Evolutionary conservation across 2,888 invertebrate genomes (phyloP).

Genomic region (Diloba caeruleocephala): DNA sequence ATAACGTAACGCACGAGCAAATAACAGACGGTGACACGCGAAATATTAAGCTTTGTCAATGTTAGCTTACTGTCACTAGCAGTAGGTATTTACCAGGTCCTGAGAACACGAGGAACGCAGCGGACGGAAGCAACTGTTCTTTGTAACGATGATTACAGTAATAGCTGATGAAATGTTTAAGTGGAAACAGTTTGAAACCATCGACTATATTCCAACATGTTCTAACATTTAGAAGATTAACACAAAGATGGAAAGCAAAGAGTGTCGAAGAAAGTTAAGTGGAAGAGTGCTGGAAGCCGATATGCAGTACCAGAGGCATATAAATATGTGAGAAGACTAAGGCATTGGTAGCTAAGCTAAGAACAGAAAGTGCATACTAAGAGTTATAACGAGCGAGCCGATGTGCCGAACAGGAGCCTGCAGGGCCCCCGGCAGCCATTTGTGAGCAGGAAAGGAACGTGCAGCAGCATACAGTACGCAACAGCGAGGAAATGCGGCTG

Average conservation of each 20-base stretch:
- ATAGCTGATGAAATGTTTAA: background rate
- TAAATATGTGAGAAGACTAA: constrained; percentile 2
- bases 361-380: constrained; percentile 32
- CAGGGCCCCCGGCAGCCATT: too few species aligned
- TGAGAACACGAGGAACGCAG: constrained; percentile 2
- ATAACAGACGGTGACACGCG: constrained; percentile 44
- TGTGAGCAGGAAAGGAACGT: background rate
- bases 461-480: background rate
- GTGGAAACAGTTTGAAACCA: constrained; percentile 1
- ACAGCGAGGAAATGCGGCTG: background rate
- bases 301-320: constrained; percentile 47
- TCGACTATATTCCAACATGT: background rate
- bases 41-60: constrained; percentile 28
- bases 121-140: background rate
- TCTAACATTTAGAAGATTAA: constrained; percentile 1
- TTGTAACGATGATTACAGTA: background rate
- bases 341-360: constrained; percentile 12
- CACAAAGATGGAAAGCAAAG: constrained; percentile 7
- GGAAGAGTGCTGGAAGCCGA: constrained; percentile 49
- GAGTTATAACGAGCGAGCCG: constrained; percentile 1
- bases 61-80: constrained; percentile 25
- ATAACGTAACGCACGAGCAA: constrained; percentile 65
- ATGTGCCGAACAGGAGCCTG: background rate
- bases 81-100: constrained; percentile 24
- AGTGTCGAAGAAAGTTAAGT: constrained; percentile 7